These are phyloP conservation scores for Hypomesus transpacificus DNA, from an alignment of 2,113 vertebrate species.

Conservation along the genomic window DNA sequence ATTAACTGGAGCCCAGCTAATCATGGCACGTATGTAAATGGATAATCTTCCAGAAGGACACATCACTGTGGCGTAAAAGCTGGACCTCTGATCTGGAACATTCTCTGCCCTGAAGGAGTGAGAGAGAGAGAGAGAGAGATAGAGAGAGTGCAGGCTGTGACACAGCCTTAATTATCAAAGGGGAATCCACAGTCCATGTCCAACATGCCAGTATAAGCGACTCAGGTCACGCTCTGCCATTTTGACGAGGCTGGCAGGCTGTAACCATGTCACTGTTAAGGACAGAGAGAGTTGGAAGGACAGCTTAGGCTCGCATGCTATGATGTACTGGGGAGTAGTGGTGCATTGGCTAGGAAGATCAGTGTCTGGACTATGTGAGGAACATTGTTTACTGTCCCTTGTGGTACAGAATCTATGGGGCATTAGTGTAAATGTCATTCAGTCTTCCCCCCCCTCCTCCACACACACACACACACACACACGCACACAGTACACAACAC, in stretches of 20 bases:
- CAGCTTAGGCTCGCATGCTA: neutral
- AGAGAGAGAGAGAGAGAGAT: conserved; percentile 14
- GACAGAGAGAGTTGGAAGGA: neutral
- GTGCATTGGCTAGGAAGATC: neutral
- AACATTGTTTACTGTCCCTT: neutral
- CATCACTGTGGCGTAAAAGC: neutral
- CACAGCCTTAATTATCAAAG: neutral
- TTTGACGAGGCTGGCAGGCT: neutral
- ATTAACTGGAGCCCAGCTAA: neutral
- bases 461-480: neutral
- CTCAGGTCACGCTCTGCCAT: neutral
- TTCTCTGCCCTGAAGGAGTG: conserved; percentile 1
- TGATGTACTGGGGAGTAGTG: neutral
- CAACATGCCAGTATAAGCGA: neutral
- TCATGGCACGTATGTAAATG: neutral
- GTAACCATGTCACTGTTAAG: neutral
- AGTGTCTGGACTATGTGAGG: neutral
- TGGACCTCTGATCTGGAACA: neutral
- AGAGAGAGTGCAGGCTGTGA: neutral
- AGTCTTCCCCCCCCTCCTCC: too few species aligned
- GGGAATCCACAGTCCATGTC: neutral
- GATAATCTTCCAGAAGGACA: neutral
- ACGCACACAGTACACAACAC: neutral
- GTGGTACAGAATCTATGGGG: neutral
- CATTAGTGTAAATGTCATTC: too few species aligned